Base-by-base conservation (phyloP, 2,113 vertebrate genomes). In the Peromyscus polionotus region DNA sequence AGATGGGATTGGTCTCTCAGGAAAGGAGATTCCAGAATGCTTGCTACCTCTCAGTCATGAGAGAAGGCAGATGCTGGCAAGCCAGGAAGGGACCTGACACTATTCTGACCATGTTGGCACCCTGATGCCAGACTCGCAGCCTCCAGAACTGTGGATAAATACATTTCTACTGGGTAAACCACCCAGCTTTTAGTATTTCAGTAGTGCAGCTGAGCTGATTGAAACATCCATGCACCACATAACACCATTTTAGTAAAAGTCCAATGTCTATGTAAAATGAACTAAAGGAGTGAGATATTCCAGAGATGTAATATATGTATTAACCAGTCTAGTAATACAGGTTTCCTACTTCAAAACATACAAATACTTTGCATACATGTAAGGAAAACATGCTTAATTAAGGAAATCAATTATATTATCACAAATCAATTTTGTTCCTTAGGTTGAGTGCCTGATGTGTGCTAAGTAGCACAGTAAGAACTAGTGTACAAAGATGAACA, bases 221-320 rank as follows among this genome's bases (percentile, higher is more conserved):
- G 45, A 94, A 83, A 33, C 33, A 57, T n/a, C 24, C 20, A 94
- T 0, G 0, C 5, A 57, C 4, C 36, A 97, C 0, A 9, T 45
- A 95, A 13, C 22, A 57, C 57, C 3, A 54, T 88, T 80, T 95
- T 59, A 95, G 48, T 68, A 94, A 42, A 76, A 93, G 90, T 85
- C 72, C 76, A 94, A 42, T 39, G 59, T 42, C n/a, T 42, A 16
- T 45, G 39, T 33, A 96, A 94, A 16, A 61, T 94, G 61, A 94
- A 3, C 28, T 73, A 95, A 96, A 72, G 36, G 54, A 96, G 72
- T 76, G 95, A 94, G 91, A 91, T 65, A 7, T 42, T 5, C 48
- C 85, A 65, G 13, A 68, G n/a, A 94, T 87, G 91, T 14, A 90
- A 77, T 51, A 28, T 33, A 72, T 77, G 31, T 89, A 92, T 92